Conservation (phyloP, 2,888 invertebrate species). For the Lasioglossum figueresi region DNA sequence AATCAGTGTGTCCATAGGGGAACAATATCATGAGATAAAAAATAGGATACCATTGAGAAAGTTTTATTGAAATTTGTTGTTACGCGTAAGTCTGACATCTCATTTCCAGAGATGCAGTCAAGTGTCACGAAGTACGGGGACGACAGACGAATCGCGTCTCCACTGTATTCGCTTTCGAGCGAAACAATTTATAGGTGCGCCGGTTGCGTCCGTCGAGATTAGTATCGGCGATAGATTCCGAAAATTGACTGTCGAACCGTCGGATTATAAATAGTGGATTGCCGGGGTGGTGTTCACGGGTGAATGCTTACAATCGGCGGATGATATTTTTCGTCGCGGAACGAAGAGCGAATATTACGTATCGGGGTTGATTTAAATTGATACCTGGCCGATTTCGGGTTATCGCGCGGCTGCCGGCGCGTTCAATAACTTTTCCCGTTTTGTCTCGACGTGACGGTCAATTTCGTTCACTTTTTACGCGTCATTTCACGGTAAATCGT, state of each 20-base stretch:
- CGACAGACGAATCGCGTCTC: not conserved
- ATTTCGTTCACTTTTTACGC: constrained; percentile 5
- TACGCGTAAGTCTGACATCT: not conserved
- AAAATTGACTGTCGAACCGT: constrained; percentile 19
- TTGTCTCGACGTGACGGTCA: constrained; percentile 4
- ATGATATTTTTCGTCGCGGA: not conserved
- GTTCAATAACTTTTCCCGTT: constrained; percentile 11
- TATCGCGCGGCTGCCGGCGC: not conserved
- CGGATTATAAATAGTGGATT: constrained; percentile 8
- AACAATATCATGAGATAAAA: not conserved
- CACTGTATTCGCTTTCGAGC: not conserved
- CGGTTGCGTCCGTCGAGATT: not conserved
- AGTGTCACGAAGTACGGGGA: not conserved
- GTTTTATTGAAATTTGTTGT: not conserved
- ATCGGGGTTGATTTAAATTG: constrained; percentile 25
- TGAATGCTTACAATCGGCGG: not conserved
- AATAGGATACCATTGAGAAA: not conserved
- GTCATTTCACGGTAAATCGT: not conserved
- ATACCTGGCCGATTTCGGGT: constrained; percentile 15
- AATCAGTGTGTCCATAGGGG: not conserved
- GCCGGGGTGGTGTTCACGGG: not conserved
- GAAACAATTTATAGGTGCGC: not conserved
- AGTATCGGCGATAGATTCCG: not conserved
- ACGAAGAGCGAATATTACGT: not conserved
- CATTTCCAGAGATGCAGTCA: not conserved